Percentiles rank a stretch among this genome's conserved stretches.
Conservation (phyloP, 2,888 invertebrate genomes). For the Tenthredo livida region DNA sequence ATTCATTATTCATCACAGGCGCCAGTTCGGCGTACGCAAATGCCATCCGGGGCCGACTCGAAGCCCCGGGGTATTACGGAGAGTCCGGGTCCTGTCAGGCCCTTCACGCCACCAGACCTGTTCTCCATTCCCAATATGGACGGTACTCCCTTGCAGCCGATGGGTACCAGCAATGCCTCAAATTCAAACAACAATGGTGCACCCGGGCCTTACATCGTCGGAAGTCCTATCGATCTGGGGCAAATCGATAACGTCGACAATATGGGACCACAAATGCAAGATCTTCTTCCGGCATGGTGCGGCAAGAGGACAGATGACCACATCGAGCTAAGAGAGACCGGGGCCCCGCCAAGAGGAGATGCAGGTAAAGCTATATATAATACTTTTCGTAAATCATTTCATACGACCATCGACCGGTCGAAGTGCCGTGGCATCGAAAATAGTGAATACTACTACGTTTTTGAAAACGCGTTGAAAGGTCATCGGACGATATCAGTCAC, state of each 20-base stretch:
- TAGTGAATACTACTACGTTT: not conserved
- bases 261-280: conserved; percentile 69
- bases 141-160: conserved; percentile 67
- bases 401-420: not conserved
- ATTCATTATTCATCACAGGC: conserved; percentile 65
- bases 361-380: conserved; percentile 42
- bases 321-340: conserved; percentile 73
- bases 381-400: conserved; percentile 5
- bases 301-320: conserved; percentile 70
- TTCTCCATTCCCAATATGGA: conserved; percentile 77
- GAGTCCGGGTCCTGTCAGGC: conserved; percentile 62
- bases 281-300: conserved; percentile 57
- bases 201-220: conserved; percentile 70
- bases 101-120: conserved; percentile 75
- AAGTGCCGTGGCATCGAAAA: not conserved
- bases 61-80: conserved; percentile 67
- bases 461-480: not conserved
- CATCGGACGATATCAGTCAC: not conserved
- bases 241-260: conserved; percentile 76
- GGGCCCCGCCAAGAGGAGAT: conserved; percentile 55
- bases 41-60: conserved; percentile 72
- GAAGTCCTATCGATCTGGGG: conserved; percentile 75
- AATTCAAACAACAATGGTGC: conserved; percentile 58
- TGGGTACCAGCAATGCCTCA: conserved; percentile 62
- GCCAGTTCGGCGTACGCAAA: conserved; percentile 75